Evolutionary conservation across 2,113 vertebrate species (phyloP), one percentile per base, ranked within the genome.

Genomic region (Balaeniceps rex): DNA sequence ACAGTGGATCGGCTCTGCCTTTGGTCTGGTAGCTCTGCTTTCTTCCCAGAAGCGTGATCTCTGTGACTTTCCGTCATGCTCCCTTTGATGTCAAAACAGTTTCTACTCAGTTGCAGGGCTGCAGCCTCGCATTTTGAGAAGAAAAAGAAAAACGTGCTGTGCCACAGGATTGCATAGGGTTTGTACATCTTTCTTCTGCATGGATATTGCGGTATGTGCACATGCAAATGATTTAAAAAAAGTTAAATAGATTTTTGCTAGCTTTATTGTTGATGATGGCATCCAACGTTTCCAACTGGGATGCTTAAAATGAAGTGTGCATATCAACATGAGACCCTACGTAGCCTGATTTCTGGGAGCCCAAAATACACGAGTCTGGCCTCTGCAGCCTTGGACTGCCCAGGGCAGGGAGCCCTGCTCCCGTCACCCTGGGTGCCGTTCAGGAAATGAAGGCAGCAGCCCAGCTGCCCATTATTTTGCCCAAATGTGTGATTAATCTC

Each of bases 171-270:
- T 64, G 36, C 8, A 2, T 51, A n/a, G 60, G 22, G 29, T 51
- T 88, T 68, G 19, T 18, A 63, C 29, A 10, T 28, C 47, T 54
- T 36, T 66, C 12, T 64, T 86, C 28, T 51, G 71, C 40, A 21
- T 36, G 46, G 42, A 21, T 66, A 21, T 34, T 83, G 34, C 0
- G 0, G 40, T 40, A 74, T 0, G 0, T 52, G 33, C 16, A 25
- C 6, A 4, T 10, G 11, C 19, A 47, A 71, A 55, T 33, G 19
- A 13, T 58, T 29, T 52, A 46, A 46, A 57, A 76, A 49, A 76
- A 38, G 24, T 17, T 13, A 14, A 57, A n/a, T 8, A 25, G 15
- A 5, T 42, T 93, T 65, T 74, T 80, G 34, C 34, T 71, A 26
- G 47, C 25, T 66, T 0, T 29, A 1, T 40, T 76, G 42, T 55